phyloP scores from a whole-genome alignment of 1,140 invertebrate genomes.

The Cheumatopsyche charites region DNA sequence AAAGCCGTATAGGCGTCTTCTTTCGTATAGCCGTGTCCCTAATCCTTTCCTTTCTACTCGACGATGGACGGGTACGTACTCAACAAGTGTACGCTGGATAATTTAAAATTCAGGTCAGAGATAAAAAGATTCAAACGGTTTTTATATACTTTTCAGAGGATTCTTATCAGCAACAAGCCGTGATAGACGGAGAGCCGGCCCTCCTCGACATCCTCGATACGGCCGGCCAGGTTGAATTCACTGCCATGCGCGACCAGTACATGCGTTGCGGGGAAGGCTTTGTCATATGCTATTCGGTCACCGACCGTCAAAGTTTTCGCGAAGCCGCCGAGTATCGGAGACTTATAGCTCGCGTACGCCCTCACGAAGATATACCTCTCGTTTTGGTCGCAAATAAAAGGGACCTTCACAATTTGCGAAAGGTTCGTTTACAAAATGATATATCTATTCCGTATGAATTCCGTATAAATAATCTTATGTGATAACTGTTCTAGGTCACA shows the following conservation, averaged over 20 bases:
- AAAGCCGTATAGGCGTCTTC: no score
- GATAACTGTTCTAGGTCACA: constrained; percentile 63
- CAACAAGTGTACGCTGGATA: no score
- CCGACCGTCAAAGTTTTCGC: constrained; percentile 81
- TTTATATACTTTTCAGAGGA: constrained; percentile 76
- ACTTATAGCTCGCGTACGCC: constrained; percentile 94
- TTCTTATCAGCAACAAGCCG: constrained; percentile 98
- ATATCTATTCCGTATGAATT: no score
- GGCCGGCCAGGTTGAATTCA: constrained; percentile 94
- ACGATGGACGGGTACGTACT: no score
- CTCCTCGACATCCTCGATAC: constrained; percentile 98
- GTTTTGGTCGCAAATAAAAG: constrained; percentile 99
- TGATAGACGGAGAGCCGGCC: constrained; percentile 99
- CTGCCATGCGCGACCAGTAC: constrained; percentile 97
- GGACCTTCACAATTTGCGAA: constrained; percentile 84
- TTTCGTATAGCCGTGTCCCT: no score
- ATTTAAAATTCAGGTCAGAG: no score
- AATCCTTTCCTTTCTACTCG: no score
- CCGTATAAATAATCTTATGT: no score
- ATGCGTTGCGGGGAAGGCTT: constrained; percentile 98
- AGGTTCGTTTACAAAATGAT: no score
- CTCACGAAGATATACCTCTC: constrained; percentile 95
- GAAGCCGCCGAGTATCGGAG: constrained; percentile 90
- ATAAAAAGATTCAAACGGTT: no score
- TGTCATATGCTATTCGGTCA: constrained; percentile 85